Conservation (phyloP, 2,888 invertebrate species). For the Shargacucullia verbasci region DNA sequence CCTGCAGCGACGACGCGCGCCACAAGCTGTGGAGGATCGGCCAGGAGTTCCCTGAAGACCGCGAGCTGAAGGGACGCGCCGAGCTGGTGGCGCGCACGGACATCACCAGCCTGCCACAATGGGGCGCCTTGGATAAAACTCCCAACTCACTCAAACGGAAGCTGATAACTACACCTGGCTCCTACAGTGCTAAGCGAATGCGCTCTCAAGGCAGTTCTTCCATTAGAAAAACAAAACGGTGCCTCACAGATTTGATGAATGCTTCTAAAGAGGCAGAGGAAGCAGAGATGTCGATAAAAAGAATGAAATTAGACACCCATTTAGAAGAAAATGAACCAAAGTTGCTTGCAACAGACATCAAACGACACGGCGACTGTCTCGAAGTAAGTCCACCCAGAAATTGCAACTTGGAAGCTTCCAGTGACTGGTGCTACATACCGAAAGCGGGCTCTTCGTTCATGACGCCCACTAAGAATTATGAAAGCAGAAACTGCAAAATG, state of each 20-base stretch:
- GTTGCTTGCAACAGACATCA: slow-evolving; percentile 63
- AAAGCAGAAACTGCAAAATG: slow-evolving; percentile 62
- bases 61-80: slow-evolving; percentile 77
- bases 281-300: slow-evolving; percentile 63
- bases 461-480: slow-evolving; percentile 78
- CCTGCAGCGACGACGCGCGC: slow-evolving; percentile 95
- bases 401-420: slow-evolving; percentile 44
- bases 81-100: slow-evolving; percentile 65
- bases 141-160: slow-evolving; percentile 84
- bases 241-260: slow-evolving; percentile 79
- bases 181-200: slow-evolving; percentile 60
- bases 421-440: slow-evolving; percentile 69
- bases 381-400: slow-evolving; percentile 53
- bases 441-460: slow-evolving; percentile 73
- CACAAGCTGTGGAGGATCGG: slow-evolving; percentile 94
- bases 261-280: slow-evolving; percentile 68
- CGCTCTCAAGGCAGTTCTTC: slow-evolving; percentile 41
- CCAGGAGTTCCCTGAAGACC: slow-evolving; percentile 74
- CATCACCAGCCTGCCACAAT: slow-evolving; percentile 60
- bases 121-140: slow-evolving; percentile 81
- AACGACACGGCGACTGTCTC: slow-evolving; percentile 73
- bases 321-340: slow-evolving; percentile 56
- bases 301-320: slow-evolving; percentile 61
- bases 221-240: slow-evolving; percentile 75
- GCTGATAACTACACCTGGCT: slow-evolving; percentile 58